These are phyloP conservation scores for Enteromius paludinosus DNA, from an alignment of 2,797 vertebrate species.

Conservation along the genomic window DNA sequence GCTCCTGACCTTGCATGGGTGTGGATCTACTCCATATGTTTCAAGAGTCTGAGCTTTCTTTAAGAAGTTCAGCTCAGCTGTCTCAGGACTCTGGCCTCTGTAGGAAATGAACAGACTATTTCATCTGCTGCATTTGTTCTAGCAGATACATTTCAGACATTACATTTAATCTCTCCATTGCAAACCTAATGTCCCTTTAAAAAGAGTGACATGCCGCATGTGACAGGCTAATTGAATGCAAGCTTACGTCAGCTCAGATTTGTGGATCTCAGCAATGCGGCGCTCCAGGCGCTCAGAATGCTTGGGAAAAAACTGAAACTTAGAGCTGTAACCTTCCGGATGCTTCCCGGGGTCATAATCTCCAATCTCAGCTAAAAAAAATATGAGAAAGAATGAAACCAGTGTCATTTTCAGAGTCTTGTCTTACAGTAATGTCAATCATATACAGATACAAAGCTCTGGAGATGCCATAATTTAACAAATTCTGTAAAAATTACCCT, in stretches of 20 bases:
- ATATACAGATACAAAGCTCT: conserved; percentile 2
- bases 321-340: conserved; percentile 98
- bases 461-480: background rate
- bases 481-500: conserved; percentile 81
- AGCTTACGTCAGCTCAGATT: conserved; percentile 90
- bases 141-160: background rate
- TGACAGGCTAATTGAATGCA: conserved; percentile 33
- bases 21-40: conserved; percentile 95
- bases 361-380: conserved; percentile 89
- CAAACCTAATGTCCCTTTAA: background rate
- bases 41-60: conserved; percentile 95
- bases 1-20: conserved; percentile 91
- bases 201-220: conserved; percentile 15
- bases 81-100: conserved; percentile 90
- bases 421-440: background rate
- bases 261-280: conserved; percentile 94
- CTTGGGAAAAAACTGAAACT: conserved; percentile 98
- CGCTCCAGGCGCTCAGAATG: conserved; percentile 96
- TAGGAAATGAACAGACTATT: conserved; percentile 15
- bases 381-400: conserved; percentile 22
- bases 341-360: conserved; percentile 96
- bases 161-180: background rate
- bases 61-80: conserved; percentile 92
- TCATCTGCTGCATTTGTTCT: conserved; percentile 5
- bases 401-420: conserved; percentile 10